Conservation (phyloP, 2,113 vertebrate species). For the Odontesthes bonariensis region DNA sequence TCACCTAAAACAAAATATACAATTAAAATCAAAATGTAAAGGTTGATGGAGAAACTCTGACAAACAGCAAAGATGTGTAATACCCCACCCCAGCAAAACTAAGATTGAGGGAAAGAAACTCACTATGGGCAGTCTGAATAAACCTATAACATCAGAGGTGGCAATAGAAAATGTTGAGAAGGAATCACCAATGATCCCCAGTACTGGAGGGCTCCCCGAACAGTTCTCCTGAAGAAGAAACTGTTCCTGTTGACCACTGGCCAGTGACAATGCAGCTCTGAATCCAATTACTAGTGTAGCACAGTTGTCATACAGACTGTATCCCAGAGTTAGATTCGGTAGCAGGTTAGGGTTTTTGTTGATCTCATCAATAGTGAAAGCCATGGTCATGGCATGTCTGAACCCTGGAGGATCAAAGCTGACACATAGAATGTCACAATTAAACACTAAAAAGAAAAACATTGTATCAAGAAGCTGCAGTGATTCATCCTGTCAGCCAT, state of each 20-base stretch:
- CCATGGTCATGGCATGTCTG: too few relatives aligned
- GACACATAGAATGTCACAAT: background rate
- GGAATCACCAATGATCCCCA: slow-evolving; percentile 77
- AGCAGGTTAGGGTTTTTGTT: slow-evolving; percentile 43
- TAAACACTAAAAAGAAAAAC: background rate
- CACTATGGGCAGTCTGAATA: slow-evolving; percentile 75
- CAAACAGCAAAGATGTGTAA: too few relatives aligned
- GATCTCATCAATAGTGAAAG: too few relatives aligned
- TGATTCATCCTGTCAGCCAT: background rate
- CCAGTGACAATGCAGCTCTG: slow-evolving; percentile 66
- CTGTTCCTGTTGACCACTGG: slow-evolving; percentile 64
- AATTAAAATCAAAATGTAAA: background rate
- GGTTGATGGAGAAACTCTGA: background rate
- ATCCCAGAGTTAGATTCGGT: slow-evolving; percentile 72
- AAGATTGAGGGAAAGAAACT: slow-evolving; percentile 16
- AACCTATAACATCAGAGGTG: slow-evolving; percentile 71
- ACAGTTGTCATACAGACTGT: slow-evolving; percentile 76
- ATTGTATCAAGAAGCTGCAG: background rate
- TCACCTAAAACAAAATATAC: slow-evolving; percentile 55
- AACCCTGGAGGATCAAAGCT: too few relatives aligned
- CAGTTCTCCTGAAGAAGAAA: slow-evolving; percentile 49
- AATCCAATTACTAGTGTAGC: slow-evolving; percentile 63
- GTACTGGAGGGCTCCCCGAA: slow-evolving; percentile 59
- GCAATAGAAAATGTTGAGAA: slow-evolving; percentile 75
- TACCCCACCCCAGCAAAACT: background rate